Base-by-base conservation (phyloP, 1,140 invertebrate species). In the Drosophila willistoni region DNA sequence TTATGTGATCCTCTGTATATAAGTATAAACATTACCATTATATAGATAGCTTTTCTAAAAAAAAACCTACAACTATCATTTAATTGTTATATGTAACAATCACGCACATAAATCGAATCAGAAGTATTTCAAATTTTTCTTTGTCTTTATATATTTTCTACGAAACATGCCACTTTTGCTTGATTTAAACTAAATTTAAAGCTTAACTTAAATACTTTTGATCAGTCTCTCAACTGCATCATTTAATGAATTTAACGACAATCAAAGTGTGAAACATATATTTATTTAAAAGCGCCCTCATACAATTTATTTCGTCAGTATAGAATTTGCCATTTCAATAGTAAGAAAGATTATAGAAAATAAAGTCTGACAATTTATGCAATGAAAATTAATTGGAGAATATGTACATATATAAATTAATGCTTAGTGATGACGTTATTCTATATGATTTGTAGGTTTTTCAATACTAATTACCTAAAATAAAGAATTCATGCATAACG, bases 21-120 rank as follows among this genome's bases (percentile, higher is more conserved):
- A 22, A 51, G 56, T 59, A 12, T 59, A 59, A 59, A 59, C 56
- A 42, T 70, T 36, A 64, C 51, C 41, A 64, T 17, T 64, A 64
- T 70, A 55, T 55, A 13, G 34, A 29, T 70, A 34, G 41, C 33
- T 17, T 34, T 57, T 57, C 29, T 34, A 36, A 57, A 29, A 36
- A 57, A 29, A 25, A 29, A 14, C 14, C 6, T 57, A 56, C 13
- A 14, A 57, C 44, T 47, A 57, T 36, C n/a, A 59, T 59, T 34
- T 7, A 59, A 47, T 47, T 47, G 42, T 47, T 3, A 9, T 17
- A 47, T 9, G 7, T 47, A 7, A 17, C 25, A 25, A 29, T 29
- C 29, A 29, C 29, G 29, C 6, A 51, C 44, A 51, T 51, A 7
- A 51, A 51, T 25, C 22, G 4, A 25, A 22, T 22, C 2, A 22